Conservation (phyloP, 2,113 vertebrate species). For the Gallinago media region DNA sequence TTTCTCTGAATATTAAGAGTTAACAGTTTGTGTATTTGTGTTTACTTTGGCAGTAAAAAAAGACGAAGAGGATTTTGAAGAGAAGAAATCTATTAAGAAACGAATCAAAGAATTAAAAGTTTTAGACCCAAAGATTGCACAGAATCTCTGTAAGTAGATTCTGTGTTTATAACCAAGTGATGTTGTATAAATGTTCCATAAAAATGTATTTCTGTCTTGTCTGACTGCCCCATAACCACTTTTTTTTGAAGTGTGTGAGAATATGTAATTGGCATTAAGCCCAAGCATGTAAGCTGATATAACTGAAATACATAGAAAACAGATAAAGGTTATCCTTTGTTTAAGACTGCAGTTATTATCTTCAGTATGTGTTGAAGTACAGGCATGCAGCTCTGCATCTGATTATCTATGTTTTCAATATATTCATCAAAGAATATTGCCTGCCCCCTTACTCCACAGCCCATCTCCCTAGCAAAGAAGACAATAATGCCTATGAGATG, state of each 20-base stretch:
- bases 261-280: not conserved
- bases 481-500: not conserved
- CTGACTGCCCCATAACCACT: not conserved
- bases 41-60: conserved; percentile 82
- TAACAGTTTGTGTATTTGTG: not conserved
- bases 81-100: conserved; percentile 91
- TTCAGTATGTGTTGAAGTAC: not conserved
- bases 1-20: not conserved
- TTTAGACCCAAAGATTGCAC: conserved; percentile 94
- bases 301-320: not conserved
- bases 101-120: conserved; percentile 96
- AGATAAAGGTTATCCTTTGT: not conserved
- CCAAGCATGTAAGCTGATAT: not conserved
- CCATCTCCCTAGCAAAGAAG: not conserved
- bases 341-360: not conserved
- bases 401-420: not conserved
- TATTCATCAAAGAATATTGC: not conserved
- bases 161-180: not conserved
- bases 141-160: conserved; percentile 94
- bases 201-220: not conserved
- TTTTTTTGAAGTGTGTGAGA: not conserved
- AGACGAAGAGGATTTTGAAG: conserved; percentile 87
- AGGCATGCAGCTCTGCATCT: not conserved
- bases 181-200: not conserved
- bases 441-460: accelerated